Evolutionary conservation across 2,113 vertebrate genomes (phyloP).

Genomic region (Austrofundulus limnaeus): DNA sequence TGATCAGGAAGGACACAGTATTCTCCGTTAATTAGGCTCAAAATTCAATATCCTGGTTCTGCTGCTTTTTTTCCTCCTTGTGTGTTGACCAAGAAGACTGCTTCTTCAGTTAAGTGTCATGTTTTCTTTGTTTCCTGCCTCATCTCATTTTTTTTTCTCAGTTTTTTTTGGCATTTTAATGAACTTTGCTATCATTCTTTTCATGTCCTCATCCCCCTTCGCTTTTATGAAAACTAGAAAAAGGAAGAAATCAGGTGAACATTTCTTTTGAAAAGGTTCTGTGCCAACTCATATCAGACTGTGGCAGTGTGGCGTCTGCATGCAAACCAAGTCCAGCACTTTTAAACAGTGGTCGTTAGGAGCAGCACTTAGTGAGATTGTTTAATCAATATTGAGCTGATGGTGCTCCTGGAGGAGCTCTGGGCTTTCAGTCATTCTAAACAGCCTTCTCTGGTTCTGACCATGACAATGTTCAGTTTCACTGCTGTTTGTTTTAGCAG

Average conservation of each 20-base stretch:
- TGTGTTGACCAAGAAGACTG: slow-evolving; percentile 48
- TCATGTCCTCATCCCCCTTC: slow-evolving; percentile 1
- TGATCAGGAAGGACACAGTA: slow-evolving; percentile 75
- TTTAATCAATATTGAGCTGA: slow-evolving; percentile 67
- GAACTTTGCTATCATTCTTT: slow-evolving; percentile 20
- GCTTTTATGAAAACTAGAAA: slow-evolving; percentile 11
- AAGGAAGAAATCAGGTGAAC: slow-evolving; percentile 24
- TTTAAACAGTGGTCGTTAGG: slow-evolving; percentile 45
- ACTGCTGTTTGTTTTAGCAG: slow-evolving; percentile 13
- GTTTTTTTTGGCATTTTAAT: slow-evolving; percentile 42
- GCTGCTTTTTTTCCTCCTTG: slow-evolving; percentile 26
- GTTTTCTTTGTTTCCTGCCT: slow-evolving; percentile 33
- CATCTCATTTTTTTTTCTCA: slow-evolving; percentile 19
- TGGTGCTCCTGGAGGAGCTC: slow-evolving; percentile 49
- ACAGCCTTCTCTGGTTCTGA: slow-evolving; percentile 20
- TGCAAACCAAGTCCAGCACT: slow-evolving; percentile 46
- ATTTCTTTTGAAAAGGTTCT: slow-evolving; percentile 18
- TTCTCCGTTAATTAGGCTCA: slow-evolving; percentile 69
- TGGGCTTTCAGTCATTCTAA: slow-evolving; percentile 30
- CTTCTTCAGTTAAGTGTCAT: slow-evolving; percentile 18
- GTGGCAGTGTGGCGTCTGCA: slow-evolving; percentile 17
- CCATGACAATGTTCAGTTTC: slow-evolving; percentile 33
- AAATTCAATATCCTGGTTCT: slow-evolving; percentile 72
- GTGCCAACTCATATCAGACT: slow-evolving; percentile 34
- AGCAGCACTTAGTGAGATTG: slow-evolving; percentile 66